Percentiles rank a stretch among this genome's conserved stretches.
Conservation (phyloP, 2,888 invertebrate genomes). For the Hemistola chrysoprasaria region DNA sequence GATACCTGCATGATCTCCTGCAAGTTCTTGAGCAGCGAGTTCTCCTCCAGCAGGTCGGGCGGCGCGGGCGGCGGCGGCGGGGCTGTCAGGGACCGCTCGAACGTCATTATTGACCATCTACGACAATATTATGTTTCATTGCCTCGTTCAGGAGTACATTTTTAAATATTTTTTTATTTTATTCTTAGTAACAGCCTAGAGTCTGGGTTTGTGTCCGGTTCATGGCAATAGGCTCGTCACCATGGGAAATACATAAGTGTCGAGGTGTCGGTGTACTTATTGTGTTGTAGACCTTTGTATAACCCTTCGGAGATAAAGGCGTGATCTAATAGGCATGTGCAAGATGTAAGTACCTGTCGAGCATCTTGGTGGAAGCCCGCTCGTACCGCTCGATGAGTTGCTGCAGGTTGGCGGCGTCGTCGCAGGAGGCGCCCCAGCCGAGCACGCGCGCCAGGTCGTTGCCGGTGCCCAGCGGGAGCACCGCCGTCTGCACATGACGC, state of each 20-base stretch:
- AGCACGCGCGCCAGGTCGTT: slow-evolving; percentile 97
- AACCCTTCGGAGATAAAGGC: too few relatives aligned
- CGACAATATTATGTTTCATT: neutral
- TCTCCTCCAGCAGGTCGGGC: slow-evolving; percentile 72
- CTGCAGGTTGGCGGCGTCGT: slow-evolving; percentile 96
- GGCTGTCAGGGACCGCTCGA: slow-evolving; percentile 87
- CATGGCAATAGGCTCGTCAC: too few relatives aligned
- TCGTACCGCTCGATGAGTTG: slow-evolving; percentile 96
- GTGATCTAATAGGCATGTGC: too few relatives aligned
- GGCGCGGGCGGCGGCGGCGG: slow-evolving; percentile 81
- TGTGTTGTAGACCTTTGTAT: too few relatives aligned
- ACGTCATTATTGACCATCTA: slow-evolving; percentile 98
- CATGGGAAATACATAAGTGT: too few relatives aligned
- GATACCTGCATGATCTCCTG: slow-evolving; percentile 90
- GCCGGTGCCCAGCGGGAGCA: slow-evolving; percentile 97
- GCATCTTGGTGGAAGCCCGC: slow-evolving; percentile 98
- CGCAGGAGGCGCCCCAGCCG: slow-evolving; percentile 98
- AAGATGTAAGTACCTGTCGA: slow-evolving; percentile 90
- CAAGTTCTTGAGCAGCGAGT: slow-evolving; percentile 89
- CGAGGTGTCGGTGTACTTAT: too few relatives aligned
- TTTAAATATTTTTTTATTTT: too few relatives aligned
- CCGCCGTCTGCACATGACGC: slow-evolving; percentile 97
- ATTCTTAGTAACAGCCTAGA: too few relatives aligned
- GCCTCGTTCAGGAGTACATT: too few relatives aligned
- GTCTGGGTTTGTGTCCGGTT: too few relatives aligned